Conservation (phyloP, 2,888 invertebrate genomes). For the Campaea margaritaria region DNA sequence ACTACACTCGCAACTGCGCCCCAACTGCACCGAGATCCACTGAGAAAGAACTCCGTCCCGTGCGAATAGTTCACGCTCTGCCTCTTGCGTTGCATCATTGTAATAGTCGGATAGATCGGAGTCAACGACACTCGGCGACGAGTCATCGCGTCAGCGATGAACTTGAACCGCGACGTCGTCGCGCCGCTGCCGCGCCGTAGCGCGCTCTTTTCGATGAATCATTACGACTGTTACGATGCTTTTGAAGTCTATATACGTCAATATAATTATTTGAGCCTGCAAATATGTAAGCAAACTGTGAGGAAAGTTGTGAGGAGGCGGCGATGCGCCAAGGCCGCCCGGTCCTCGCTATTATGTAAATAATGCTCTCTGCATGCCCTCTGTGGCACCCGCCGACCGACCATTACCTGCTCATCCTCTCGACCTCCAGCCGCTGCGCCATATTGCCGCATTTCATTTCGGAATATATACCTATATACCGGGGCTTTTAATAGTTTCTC, state of each 20-base stretch:
- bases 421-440: slow-evolving; percentile 38
- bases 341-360: slow-evolving; percentile 76
- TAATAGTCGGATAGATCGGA: slow-evolving; percentile 59
- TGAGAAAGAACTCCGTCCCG: slow-evolving; percentile 57
- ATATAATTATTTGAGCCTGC: slow-evolving; percentile 44
- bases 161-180: slow-evolving; percentile 54
- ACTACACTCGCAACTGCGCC: slow-evolving; percentile 33
- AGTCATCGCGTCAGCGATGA: slow-evolving; percentile 67
- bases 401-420: slow-evolving; percentile 51
- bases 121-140: slow-evolving; percentile 73
- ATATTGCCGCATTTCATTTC: slow-evolving; percentile 20
- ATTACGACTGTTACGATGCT: slow-evolving; percentile 46
- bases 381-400: slow-evolving; percentile 45
- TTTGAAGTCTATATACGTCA: slow-evolving; percentile 38
- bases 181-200: slow-evolving; percentile 16
- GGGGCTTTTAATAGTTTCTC: background rate
- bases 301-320: slow-evolving; percentile 48
- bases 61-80: slow-evolving; percentile 74
- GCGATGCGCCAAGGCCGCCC: slow-evolving; percentile 70
- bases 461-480: background rate
- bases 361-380: slow-evolving; percentile 62
- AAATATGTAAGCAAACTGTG: slow-evolving; percentile 47
- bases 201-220: slow-evolving; percentile 48
- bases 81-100: slow-evolving; percentile 72
- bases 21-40: slow-evolving; percentile 38